Conservation (phyloP, 2,888 invertebrate genomes). For the Embidobia sp. region DNA sequence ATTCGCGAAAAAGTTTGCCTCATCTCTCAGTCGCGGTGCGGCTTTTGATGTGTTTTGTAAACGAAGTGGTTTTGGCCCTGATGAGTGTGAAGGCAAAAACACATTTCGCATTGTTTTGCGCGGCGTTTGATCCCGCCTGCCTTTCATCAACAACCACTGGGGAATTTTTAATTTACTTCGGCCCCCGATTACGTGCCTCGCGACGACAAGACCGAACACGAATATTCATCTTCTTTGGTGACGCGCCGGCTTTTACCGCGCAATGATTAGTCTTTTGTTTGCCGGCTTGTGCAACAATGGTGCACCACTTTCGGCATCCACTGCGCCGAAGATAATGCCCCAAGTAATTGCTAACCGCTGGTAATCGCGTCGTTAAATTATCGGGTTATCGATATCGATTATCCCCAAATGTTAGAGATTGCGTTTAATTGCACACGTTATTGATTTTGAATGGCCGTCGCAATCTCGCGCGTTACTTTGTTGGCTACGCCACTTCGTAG, state of each 20-base stretch:
- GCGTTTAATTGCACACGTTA: conserved; percentile 39
- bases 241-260: conserved; percentile 20
- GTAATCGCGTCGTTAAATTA: conserved; percentile 25
- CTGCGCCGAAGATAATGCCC: conserved; percentile 27
- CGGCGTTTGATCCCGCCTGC: conserved; percentile 36
- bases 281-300: conserved; percentile 13
- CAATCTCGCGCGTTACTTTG: too few species aligned
- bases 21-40: conserved; percentile 8
- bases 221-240: conserved; percentile 46
- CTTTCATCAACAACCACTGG: conserved; percentile 40
- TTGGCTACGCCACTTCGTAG: background rate
- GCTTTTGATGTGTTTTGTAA: conserved; percentile 45
- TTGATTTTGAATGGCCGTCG: conserved; percentile 49
- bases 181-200: conserved; percentile 18
- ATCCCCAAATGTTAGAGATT: conserved; percentile 28
- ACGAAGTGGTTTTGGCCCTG: conserved; percentile 36
- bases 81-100: conserved; percentile 45
- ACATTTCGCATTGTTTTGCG: conserved; percentile 14
- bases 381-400: conserved; percentile 34
- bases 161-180: conserved; percentile 51
- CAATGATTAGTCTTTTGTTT: conserved; percentile 51
- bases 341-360: conserved; percentile 12
- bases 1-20: conserved; percentile 34
- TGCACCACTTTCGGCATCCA: background rate
- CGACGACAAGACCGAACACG: conserved; percentile 4